phyloP scores from a whole-genome alignment of 2,113 vertebrate genomes.

The Leucopsar rothschildi region DNA sequence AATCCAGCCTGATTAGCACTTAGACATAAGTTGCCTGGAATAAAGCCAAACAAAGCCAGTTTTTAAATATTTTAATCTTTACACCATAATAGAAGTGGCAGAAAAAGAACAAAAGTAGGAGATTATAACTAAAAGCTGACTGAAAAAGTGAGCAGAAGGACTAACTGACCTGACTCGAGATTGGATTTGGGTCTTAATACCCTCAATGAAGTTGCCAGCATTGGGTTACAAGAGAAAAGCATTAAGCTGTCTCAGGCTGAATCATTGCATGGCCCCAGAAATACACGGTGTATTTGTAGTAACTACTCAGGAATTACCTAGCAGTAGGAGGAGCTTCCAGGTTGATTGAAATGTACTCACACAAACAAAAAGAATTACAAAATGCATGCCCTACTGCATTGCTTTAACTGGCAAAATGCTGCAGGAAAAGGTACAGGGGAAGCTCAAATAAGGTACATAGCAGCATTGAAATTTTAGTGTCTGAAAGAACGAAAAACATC shows the following conservation, averaged over 20 bases:
- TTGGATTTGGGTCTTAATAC: conserved; percentile 18
- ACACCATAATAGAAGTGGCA: neutral
- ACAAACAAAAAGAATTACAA: neutral
- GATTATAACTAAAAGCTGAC: neutral
- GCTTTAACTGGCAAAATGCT: neutral
- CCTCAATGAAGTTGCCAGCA: neutral
- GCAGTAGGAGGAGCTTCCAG: neutral
- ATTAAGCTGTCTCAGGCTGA: neutral
- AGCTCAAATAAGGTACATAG: neutral
- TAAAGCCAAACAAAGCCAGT: neutral
- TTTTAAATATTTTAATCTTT: neutral
- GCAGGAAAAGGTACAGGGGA: neutral
- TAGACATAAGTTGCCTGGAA: neutral
- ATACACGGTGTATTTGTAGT: neutral
- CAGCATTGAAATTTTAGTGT: neutral
- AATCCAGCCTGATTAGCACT: neutral
- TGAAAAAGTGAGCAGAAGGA: conserved; percentile 22
- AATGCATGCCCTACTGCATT: neutral
- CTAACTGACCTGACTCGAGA: conserved; percentile 20
- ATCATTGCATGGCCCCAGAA: neutral
- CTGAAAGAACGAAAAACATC: neutral
- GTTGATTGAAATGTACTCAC: neutral
- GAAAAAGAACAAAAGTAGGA: neutral
- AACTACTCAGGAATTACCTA: neutral
- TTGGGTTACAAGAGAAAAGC: neutral